A percentile compares a stretch with the other conserved stretches of the same genome.
These are phyloP conservation scores for Clostera curtula DNA, from an alignment of 2,888 invertebrate genomes.

Conservation along the genomic window DNA sequence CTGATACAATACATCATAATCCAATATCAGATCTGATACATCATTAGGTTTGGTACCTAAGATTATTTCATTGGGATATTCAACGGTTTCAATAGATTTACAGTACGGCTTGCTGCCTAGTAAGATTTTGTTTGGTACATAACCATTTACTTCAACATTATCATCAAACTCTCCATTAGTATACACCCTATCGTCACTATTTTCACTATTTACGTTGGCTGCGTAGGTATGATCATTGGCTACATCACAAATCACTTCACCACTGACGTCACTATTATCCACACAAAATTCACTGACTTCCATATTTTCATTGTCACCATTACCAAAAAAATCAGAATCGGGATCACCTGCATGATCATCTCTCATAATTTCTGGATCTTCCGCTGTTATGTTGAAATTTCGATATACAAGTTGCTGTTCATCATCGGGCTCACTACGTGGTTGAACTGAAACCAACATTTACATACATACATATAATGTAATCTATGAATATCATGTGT, in stretches of 20 bases:
- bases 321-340: slow-evolving; percentile 5
- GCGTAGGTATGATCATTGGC: too few species aligned
- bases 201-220: too few species aligned
- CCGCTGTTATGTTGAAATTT: too few species aligned
- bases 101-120: slow-evolving; percentile 29
- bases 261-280: neutral
- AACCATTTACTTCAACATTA: slow-evolving; percentile 1
- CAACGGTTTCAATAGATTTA: too few species aligned
- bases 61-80: too few species aligned
- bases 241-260: neutral
- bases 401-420: too few species aligned
- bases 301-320: neutral
- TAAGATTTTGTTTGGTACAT: slow-evolving; percentile 22
- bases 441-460: too few species aligned
- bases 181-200: neutral
- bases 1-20: slow-evolving; percentile 9
- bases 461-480: too few species aligned
- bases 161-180: neutral
- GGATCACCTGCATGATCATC: slow-evolving; percentile 1
- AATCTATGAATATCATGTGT: too few species aligned
- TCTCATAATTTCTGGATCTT: too few species aligned
- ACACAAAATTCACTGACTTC: neutral
- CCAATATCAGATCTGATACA: neutral
- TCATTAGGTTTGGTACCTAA: slow-evolving; percentile 25
- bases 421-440: too few species aligned